Conservation (phyloP, 2,113 vertebrate genomes). For the human region GRCh38 chr7:115846501-115847000, state of each 20-base stretch:
- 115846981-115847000: background rate
- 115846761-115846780: background rate
- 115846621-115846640: background rate
- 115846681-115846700: background rate
- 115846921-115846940: background rate
- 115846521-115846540: constrained; percentile 58
- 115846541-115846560: constrained; percentile 23
- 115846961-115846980: background rate
- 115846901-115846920: background rate
- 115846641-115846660: constrained; percentile 36
- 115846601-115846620: constrained; percentile 13
- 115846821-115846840: background rate
- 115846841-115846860: background rate
- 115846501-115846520: constrained; percentile 56
- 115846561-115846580: constrained; percentile 32
- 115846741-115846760: background rate
- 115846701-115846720: background rate
- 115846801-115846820: constrained; percentile 31
- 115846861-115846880: background rate
- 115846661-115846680: background rate
- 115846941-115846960: background rate
- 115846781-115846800: background rate
- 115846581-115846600: constrained; percentile 58
- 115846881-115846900: background rate
- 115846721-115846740: background rate